A percentile compares a stretch with the other conserved stretches of the same genome.
These are phyloP conservation scores for Pseudobourletiella spinata DNA, from an alignment of 1,140 invertebrate species.

Conservation along the genomic window DNA sequence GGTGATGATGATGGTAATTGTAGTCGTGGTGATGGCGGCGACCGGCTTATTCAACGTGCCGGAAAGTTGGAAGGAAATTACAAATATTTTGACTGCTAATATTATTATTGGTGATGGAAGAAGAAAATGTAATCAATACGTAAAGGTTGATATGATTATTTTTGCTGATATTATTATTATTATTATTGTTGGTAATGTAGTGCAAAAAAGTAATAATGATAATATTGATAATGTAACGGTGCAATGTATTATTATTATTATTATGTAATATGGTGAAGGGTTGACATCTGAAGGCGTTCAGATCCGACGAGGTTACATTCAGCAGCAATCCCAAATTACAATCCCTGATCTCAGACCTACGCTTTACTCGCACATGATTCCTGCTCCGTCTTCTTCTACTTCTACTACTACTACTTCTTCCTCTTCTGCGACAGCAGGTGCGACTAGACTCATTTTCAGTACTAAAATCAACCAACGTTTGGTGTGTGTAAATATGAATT, in stretches of 20 bases:
- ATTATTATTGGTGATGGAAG: background rate
- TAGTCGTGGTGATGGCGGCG: too few species aligned
- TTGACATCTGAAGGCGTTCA: constrained; percentile 30
- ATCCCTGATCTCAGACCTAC: constrained; percentile 37
- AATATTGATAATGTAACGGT: too few species aligned
- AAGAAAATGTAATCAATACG: background rate
- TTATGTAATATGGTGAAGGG: constrained; percentile 17
- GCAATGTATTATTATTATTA: background rate
- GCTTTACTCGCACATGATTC: constrained; percentile 29
- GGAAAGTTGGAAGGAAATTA: too few species aligned
- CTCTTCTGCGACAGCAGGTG: constrained; percentile 1
- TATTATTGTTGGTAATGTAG: background rate
- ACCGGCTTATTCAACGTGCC: too few species aligned
- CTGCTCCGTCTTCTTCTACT: constrained; percentile 22
- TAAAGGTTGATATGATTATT: too few species aligned
- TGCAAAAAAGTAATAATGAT: too few species aligned
- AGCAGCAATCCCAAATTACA: constrained; percentile 28
- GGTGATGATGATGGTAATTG: too few species aligned
- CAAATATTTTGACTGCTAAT: too few species aligned
- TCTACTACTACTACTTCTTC: constrained; percentile 8
- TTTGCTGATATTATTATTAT: background rate
- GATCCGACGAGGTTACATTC: constrained; percentile 29
- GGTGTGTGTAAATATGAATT: too few species aligned
- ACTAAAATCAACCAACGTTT: too few species aligned
- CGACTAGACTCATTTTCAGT: background rate